Conservation (phyloP, 2,888 invertebrate species). For the Enchytraeus crypticus region DNA sequence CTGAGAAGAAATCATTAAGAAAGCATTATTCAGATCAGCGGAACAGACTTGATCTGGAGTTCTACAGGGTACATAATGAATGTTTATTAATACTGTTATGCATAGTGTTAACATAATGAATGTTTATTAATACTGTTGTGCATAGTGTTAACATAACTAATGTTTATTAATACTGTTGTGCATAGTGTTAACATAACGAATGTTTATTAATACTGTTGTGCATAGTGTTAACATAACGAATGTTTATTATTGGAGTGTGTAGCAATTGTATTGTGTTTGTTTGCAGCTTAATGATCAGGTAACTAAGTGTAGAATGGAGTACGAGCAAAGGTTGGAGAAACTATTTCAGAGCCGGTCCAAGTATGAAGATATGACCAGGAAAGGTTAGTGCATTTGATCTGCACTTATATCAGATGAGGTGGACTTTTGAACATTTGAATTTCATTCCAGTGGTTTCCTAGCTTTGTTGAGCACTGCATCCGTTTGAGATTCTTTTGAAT, state of each 20-base stretch:
- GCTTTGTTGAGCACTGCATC: too few relatives aligned
- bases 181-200: neutral
- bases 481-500: too few relatives aligned
- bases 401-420: neutral
- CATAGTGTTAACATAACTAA: neutral
- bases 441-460: neutral
- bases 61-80: neutral
- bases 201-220: neutral
- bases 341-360: constrained; percentile 79
- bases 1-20: constrained; percentile 76
- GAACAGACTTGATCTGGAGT: constrained; percentile 59
- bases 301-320: constrained; percentile 75
- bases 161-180: neutral
- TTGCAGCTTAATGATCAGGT: constrained; percentile 73
- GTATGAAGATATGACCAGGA: constrained; percentile 64
- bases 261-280: neutral
- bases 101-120: neutral
- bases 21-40: constrained; percentile 85
- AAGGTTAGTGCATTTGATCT: constrained; percentile 34
- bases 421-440: neutral
- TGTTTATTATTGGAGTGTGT: neutral
- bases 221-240: neutral
- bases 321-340: constrained; percentile 79
- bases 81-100: neutral
- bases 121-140: neutral